Conservation (phyloP, 2,113 vertebrate genomes). For the Eurystomus gularis region DNA sequence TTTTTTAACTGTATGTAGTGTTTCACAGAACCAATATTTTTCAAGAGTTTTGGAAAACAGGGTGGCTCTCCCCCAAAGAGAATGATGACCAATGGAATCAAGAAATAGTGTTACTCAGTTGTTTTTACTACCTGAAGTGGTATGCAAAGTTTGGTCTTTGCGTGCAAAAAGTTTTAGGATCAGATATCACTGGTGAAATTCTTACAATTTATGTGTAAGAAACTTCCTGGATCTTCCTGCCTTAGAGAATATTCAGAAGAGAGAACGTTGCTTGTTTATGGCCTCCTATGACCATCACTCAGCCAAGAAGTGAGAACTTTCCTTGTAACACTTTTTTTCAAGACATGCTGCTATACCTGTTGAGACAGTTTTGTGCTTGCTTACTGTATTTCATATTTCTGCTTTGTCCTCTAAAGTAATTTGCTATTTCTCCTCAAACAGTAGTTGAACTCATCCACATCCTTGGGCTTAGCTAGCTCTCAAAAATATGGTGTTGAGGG, state of each 20-base stretch:
- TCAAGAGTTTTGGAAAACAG: background rate
- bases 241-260: background rate
- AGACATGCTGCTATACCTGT: background rate
- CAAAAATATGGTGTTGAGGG: background rate
- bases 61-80: background rate
- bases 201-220: background rate
- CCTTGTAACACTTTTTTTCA: background rate
- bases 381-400: background rate
- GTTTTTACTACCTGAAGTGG: background rate
- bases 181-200: background rate
- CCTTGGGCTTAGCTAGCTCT: background rate
- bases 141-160: background rate
- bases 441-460: background rate
- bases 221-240: background rate
- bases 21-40: background rate
- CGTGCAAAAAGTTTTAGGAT: background rate
- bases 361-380: background rate
- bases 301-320: background rate
- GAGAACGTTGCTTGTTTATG: background rate
- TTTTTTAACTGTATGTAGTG: background rate
- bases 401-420: background rate
- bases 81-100: background rate
- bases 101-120: background rate
- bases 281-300: background rate
- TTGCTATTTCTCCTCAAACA: background rate